Conservation (phyloP, 2,113 vertebrate genomes). For the Perca schrenkii region DNA sequence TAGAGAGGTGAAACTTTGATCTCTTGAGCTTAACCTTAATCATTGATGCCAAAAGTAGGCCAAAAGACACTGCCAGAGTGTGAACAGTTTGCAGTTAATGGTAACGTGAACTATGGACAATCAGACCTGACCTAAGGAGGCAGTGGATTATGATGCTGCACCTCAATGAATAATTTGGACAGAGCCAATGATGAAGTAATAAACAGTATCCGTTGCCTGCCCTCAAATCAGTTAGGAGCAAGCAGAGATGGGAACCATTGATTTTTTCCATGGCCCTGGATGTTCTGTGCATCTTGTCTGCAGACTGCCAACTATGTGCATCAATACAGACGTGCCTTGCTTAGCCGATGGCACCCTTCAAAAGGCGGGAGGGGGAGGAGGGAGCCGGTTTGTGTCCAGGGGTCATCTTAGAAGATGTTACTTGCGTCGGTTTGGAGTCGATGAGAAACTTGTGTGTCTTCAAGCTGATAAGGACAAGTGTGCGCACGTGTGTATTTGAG, state of each 20-base stretch:
- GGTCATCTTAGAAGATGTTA: constrained; percentile 62
- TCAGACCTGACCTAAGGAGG: constrained; percentile 37
- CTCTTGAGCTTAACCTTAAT: constrained; percentile 9
- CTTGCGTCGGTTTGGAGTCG: constrained; percentile 34
- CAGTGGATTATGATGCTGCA: constrained; percentile 68
- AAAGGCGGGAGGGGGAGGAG: constrained; percentile 42
- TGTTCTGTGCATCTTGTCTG: constrained; percentile 71
- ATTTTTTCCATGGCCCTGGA: constrained; percentile 78
- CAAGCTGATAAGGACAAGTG: constrained; percentile 34
- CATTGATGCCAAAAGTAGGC: constrained; percentile 6
- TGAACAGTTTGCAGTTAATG: neutral
- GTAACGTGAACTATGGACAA: constrained; percentile 17
- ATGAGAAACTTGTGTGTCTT: constrained; percentile 52
- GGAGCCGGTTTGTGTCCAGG: constrained; percentile 59
- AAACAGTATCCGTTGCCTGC: constrained; percentile 64
- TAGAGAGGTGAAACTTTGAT: constrained; percentile 24
- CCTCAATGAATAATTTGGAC: constrained; percentile 67
- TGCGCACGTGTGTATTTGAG: constrained; percentile 8
- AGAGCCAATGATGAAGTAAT: constrained; percentile 76
- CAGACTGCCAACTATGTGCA: constrained; percentile 77
- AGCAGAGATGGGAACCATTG: constrained; percentile 74
- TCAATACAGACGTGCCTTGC: constrained; percentile 79
- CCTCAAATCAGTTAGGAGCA: constrained; percentile 57
- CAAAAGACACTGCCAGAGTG: constrained; percentile 8
- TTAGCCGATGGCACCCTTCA: constrained; percentile 74